Base-by-base conservation (phyloP, 2,113 vertebrate genomes). In the Pluvianellus socialis region DNA sequence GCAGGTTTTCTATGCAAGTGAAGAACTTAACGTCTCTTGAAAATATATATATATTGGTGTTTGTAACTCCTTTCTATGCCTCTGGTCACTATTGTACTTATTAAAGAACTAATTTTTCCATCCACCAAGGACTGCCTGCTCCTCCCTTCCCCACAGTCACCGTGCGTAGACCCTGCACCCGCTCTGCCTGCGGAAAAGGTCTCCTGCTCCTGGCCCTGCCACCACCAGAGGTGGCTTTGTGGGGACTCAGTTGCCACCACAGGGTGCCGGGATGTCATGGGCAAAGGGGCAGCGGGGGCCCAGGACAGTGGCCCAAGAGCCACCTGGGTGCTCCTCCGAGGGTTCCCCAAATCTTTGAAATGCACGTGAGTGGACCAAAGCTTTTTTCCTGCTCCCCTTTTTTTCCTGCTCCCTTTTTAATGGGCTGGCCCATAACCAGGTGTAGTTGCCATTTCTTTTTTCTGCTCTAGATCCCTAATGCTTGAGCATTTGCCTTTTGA, bases 1-100 rank as follows among this genome's bases (percentile, higher is more conserved):
- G n/a, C 66, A 77, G 63, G 44, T 93, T 88, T 92, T 90, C 86
- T 96, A 77, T 94, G 95, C 92, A 96, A 91, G 53, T 83, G 68
- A 88, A 61, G 71, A 86, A 91, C 86, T 74, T 82, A 74, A 74
- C 45, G 50, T 72, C 21, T 91, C 75, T 68, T 79, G 58, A 28
- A 33, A 42, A 70, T 26, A 28, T 4, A 7, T 23, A 5, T 58
- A 27, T 94, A 88, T 95, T 96, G 56, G 75, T 90, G 56, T 95
- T 94, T 87, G 55, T 95, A 87, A 87, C 44, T 93, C 35, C 5
- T 50, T 94, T 94, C 92, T 66, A 20, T 83, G 94, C 91, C 79
- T 94, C 82, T 0, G 1, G 28, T 47, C 1, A 1, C 83, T 92
- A 30, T n/a, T 74, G 38, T 74, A 80, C 85, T 93, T 82, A 94